phyloP scores from a whole-genome alignment of 2,888 invertebrate genomes.

The Rotaria sp. region DNA sequence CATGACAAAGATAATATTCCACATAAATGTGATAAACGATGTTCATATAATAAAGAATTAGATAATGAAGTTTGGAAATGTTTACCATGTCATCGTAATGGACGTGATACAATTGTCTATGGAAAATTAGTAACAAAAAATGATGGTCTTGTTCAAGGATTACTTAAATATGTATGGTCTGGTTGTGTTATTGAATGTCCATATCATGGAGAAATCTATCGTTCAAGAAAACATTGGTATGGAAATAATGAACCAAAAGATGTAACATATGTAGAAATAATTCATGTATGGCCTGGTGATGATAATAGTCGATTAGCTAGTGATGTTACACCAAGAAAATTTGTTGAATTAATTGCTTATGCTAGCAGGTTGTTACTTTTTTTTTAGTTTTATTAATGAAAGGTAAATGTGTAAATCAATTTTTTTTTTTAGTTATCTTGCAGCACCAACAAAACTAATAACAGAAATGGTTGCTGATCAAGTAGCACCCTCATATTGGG shows the following conservation, averaged over 20 bases:
- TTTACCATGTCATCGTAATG: constrained; percentile 61
- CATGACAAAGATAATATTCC: constrained; percentile 49
- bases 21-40: constrained; percentile 47
- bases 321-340: constrained; percentile 33
- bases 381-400: constrained; percentile 43
- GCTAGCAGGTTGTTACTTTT: constrained; percentile 64
- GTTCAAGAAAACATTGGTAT: constrained; percentile 72
- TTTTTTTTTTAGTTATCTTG: constrained; percentile 2
- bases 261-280: constrained; percentile 59
- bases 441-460: constrained; percentile 63
- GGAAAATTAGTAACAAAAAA: constrained; percentile 58
- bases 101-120: constrained; percentile 62
- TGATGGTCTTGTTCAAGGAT: constrained; percentile 64
- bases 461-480: constrained; percentile 70
- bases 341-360: constrained; percentile 63
- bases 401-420: constrained; percentile 54
- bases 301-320: constrained; percentile 19
- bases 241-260: constrained; percentile 68
- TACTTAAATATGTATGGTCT: constrained; percentile 68
- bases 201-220: constrained; percentile 68
- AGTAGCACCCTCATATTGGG: constrained; percentile 74
- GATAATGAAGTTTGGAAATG: constrained; percentile 60
- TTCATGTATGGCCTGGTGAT: constrained; percentile 42
- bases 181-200: constrained; percentile 68
- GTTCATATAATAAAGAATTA: constrained; percentile 68